Evolutionary conservation across 2,797 vertebrate genomes (phyloP).

Genomic region (Xenentodon cancila): DNA sequence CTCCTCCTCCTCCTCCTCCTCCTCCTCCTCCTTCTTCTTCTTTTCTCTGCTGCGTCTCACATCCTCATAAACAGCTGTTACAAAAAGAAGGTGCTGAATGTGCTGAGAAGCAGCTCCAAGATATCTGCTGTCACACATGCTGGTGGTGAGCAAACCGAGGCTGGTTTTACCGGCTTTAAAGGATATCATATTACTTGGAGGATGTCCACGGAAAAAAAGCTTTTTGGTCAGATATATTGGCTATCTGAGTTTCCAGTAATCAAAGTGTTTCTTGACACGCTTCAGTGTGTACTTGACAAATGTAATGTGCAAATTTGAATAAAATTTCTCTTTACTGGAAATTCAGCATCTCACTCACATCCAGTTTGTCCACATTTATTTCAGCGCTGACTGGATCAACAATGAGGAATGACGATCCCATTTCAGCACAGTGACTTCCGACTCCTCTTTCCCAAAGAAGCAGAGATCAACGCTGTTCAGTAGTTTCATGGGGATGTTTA

Average conservation of each 20-base stretch:
- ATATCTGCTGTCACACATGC: background rate
- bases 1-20: conserved; percentile 1
- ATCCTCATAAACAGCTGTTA: conserved; percentile 31
- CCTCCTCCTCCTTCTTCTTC: conserved; percentile 7
- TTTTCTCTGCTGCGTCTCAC: conserved; percentile 17
- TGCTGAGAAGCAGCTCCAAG: conserved; percentile 7
- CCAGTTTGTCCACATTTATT: background rate
- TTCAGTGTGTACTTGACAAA: no score
- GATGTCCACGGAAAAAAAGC: no score
- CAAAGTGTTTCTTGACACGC: no score
- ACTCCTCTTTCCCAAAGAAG: conserved; percentile 10
- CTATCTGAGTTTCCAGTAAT: no score
- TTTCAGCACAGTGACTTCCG: conserved; percentile 10
- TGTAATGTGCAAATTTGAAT: background rate
- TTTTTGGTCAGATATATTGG: no score
- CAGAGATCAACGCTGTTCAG: background rate
- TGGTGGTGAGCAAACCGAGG: background rate
- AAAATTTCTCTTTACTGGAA: background rate
- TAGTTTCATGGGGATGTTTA: conserved; percentile 14
- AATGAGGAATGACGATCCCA: conserved; percentile 15
- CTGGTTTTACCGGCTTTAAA: background rate
- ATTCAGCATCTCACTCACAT: background rate
- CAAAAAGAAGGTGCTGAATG: conserved; percentile 8
- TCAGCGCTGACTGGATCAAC: background rate
- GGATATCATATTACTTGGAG: background rate